A percentile compares a stretch with the other conserved stretches of the same genome.
Evolutionary conservation across 2,888 invertebrate species (phyloP).

Genomic region (Leptopterna dolabrata): DNA sequence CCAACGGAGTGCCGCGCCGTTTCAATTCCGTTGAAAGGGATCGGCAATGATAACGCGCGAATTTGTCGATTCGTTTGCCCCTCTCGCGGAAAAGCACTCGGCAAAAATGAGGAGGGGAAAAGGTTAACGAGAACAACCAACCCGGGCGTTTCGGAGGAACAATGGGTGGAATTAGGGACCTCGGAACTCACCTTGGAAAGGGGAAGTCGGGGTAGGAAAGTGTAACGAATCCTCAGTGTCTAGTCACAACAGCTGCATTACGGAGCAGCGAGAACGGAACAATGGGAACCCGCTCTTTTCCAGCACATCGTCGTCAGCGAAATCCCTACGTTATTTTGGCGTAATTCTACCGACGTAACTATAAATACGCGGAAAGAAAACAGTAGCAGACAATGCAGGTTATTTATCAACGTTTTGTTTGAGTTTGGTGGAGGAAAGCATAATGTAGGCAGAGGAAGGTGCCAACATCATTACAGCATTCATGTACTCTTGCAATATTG

Average conservation of each 20-base stretch:
- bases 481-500: too few relatives aligned
- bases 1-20: not conserved
- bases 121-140: not conserved
- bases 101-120: not conserved
- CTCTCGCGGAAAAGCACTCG: not conserved
- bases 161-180: not conserved
- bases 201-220: not conserved
- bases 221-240: slow-evolving; percentile 28
- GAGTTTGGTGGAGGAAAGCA: too few relatives aligned
- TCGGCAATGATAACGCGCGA: not conserved
- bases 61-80: not conserved
- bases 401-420: too few relatives aligned
- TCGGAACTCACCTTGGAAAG: not conserved
- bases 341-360: slow-evolving; percentile 23
- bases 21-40: not conserved
- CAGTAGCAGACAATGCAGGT: too few relatives aligned
- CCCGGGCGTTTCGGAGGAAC: not conserved
- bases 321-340: not conserved
- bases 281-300: slow-evolving; percentile 10
- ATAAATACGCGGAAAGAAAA: not conserved
- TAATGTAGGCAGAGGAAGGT: too few relatives aligned
- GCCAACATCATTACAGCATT: too few relatives aligned
- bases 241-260: not conserved
- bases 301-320: not conserved
- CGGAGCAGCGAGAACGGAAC: slow-evolving; percentile 1